Evolutionary conservation across 2,113 vertebrate species (phyloP).

Genomic region (Gracilinanus agilis): DNA sequence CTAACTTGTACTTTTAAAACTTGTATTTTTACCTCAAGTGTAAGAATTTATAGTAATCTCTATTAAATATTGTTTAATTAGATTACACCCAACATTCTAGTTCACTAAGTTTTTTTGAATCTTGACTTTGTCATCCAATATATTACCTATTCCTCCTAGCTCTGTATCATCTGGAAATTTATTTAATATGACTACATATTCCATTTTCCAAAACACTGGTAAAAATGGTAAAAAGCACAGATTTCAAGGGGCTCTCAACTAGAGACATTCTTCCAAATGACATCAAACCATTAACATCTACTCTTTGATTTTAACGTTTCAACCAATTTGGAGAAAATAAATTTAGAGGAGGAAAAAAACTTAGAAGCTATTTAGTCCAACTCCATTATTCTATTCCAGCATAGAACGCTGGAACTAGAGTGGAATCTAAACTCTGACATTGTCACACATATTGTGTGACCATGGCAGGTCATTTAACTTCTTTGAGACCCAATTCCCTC

Average conservation of each 20-base stretch:
- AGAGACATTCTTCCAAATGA: neutral
- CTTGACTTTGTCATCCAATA: neutral
- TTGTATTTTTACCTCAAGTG: neutral
- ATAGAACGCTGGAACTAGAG: neutral
- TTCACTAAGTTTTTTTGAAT: neutral
- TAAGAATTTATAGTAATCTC: neutral
- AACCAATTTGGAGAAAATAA: neutral
- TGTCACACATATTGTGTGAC: no score
- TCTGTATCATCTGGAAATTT: neutral
- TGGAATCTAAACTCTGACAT: no score
- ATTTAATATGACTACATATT: neutral
- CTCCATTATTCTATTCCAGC: neutral
- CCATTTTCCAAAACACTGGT: neutral
- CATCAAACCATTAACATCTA: neutral
- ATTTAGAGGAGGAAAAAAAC: neutral
- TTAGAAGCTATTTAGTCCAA: neutral
- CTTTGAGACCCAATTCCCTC: neutral
- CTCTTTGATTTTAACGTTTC: neutral
- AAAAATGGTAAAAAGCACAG: neutral
- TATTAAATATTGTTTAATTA: neutral
- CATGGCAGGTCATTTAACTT: no score
- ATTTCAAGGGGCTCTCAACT: neutral
- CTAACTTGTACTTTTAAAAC: neutral
- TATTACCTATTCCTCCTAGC: neutral
- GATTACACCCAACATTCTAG: neutral